Base-by-base conservation (phyloP, 2,113 vertebrate genomes). In the Centropus bengalensis region DNA sequence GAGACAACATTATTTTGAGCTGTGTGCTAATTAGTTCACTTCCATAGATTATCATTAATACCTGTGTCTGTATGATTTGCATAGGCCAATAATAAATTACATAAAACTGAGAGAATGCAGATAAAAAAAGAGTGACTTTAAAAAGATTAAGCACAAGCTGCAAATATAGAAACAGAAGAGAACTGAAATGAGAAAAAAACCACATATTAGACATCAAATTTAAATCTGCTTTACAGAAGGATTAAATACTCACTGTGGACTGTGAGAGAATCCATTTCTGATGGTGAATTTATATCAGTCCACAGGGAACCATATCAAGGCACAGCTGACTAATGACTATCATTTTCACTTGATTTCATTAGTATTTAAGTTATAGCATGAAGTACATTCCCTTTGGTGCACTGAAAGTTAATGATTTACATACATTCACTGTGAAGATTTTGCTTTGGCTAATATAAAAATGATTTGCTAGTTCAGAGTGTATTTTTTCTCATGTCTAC, bases 341-440 rank as follows among this genome's bases (percentile, higher is more conserved):
- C 96, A 97, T 97, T 97, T 97, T 98, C 94, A 94, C 84, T 96
- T 96, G 95, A 97, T 97, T 97, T 98, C 95, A 97, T 98, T 98
- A 98, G 95, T 96, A 97, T 97, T 98, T 98, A 96, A 97, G 95
- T 95, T 96, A 94, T 92, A 97, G 85, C 83, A 64, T 88, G 93
- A 95, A 97, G 83, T 83, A 87, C 80, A 94, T 96, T 96, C 94
- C 92, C 87, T 90, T 96, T 1, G 82, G 95, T 95, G 71, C 86
- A 86, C 92, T 96, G 94, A 94, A 97, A 97, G 78, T 96, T 81
- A 89, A 74, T 91, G 94, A 97, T 96, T 97, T 98, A 97, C 93
- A 95, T 97, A 92, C 33, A 96, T 94, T 97, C 59, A 1, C 38
- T 58, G 27, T 76, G 78, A 96, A 94, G 76, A n/a, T 94, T 95